Base-by-base conservation (phyloP, 1,140 invertebrate genomes). In the Apis laboriosa region DNA sequence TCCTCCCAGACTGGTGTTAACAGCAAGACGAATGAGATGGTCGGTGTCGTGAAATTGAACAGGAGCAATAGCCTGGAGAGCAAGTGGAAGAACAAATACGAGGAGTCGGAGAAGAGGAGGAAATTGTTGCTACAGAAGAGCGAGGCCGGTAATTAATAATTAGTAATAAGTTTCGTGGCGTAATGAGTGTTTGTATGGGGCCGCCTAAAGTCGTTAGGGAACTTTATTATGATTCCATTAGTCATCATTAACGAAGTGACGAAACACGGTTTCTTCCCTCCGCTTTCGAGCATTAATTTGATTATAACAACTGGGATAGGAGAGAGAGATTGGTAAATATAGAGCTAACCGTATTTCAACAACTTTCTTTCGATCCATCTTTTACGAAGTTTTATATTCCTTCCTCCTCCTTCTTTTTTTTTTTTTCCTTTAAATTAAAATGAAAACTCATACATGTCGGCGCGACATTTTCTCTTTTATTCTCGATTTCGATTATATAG, bases 31-130 rank as follows among this genome's bases (percentile, higher is more conserved):
- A 85, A 74, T 61, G 79, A 86, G 12, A n/a, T 9, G 34, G n/a
- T 66, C 24, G 74, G 34, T 1, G 34, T 80, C 60, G 24, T 84
- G 3, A 88, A 85, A 77, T 85, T 93, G 15, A 90, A 91, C 53
- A 86, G 91, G 9, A 92, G 86, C 83, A 90, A 93, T 73, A 92
- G 92, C 71, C 91, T 92, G 53, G 90, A 92, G 80, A 89, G 66
- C 89, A 95, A 95, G 85, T 97, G 96, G 96, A 96, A 95, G 92
- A 93, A 88, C 56, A 96, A 96, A 92, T 96, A 95, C 86, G 96
- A 96, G 79, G 96, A 97, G 34, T 94, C 96, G 4, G 96, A 97
- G 90, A 95, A 95, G 80, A 95, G 95, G 85, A 94, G 96, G 90
- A 97, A 97, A 93, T 89, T 94, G 56, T 90, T 96, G 84, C 92